phyloP scores from a whole-genome alignment of 2,888 invertebrate genomes.

The Machimus atricapillus region DNA sequence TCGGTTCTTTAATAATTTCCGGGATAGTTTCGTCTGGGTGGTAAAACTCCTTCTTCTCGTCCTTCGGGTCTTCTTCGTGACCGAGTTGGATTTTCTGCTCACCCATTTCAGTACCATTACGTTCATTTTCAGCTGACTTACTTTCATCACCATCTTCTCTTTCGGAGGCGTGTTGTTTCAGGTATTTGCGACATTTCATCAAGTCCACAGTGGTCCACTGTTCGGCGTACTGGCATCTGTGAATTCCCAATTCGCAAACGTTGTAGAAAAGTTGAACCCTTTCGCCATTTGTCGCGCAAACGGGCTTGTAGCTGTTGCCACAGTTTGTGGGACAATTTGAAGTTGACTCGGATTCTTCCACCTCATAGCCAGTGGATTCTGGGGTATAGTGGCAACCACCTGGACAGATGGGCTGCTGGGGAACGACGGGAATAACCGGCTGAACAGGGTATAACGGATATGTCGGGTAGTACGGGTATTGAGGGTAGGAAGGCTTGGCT shows the following conservation, averaged over 20 bases:
- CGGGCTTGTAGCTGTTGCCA: background rate
- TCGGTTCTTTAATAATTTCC: conserved; percentile 3
- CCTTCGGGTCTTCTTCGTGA: conserved; percentile 9
- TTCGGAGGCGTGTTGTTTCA: background rate
- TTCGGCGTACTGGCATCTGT: background rate
- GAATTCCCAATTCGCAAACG: background rate
- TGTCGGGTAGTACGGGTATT: conserved; percentile 24
- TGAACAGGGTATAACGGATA: background rate
- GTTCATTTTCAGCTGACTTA: background rate
- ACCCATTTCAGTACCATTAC: background rate
- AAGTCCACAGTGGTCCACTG: conserved; percentile 2
- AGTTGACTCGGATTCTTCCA: background rate
- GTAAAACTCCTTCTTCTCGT: conserved; percentile 11
- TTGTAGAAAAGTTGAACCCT: conserved; percentile 27
- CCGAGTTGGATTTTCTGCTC: background rate
- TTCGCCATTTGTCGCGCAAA: conserved; percentile 9
- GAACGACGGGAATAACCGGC: background rate
- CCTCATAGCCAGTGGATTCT: background rate
- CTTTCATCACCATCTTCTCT: background rate
- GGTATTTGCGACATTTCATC: conserved; percentile 3
- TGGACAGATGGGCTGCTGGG: background rate
- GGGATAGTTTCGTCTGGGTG: conserved; percentile 3
- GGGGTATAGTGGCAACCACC: background rate
- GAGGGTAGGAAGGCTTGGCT: conserved; percentile 44
- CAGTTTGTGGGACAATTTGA: background rate